Evolutionary conservation across 1,140 invertebrate genomes (phyloP).

Genomic region (Halyomorpha halys): DNA sequence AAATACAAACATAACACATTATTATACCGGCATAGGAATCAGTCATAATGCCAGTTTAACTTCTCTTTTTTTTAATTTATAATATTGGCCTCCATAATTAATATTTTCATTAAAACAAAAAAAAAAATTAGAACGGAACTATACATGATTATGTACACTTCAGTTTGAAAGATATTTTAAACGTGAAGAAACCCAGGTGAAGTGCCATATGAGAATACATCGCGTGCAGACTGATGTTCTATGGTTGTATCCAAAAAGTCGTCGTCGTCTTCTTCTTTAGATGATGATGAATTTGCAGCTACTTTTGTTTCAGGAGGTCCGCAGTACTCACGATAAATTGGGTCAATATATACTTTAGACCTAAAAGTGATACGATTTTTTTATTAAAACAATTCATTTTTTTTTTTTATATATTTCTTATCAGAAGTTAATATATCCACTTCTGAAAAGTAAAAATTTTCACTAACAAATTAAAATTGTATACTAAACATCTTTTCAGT

Average conservation of each 20-base stretch:
- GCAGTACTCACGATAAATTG: conserved; percentile 25
- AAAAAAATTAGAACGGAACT: background rate
- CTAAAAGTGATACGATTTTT: conserved; percentile 18
- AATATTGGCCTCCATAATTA: background rate
- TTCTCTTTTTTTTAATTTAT: background rate
- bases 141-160: too few relatives aligned
- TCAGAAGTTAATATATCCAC: too few relatives aligned
- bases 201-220: conserved; percentile 25
- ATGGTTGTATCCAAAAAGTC: conserved; percentile 25
- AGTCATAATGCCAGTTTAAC: background rate
- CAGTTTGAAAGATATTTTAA: background rate
- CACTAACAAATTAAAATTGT: too few relatives aligned
- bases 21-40: background rate
- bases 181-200: conserved; percentile 27
- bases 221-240: background rate
- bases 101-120: background rate
- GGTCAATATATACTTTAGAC: conserved; percentile 25
- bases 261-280: conserved; percentile 26
- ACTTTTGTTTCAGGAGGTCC: conserved; percentile 19
- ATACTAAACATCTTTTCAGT: too few relatives aligned
- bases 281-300: background rate
- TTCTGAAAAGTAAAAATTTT: too few relatives aligned
- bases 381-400: too few relatives aligned
- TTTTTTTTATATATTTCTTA: too few relatives aligned
- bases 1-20: background rate